Conservation (phyloP, 2,113 vertebrate genomes). For the Melanostigma gelatinosum region DNA sequence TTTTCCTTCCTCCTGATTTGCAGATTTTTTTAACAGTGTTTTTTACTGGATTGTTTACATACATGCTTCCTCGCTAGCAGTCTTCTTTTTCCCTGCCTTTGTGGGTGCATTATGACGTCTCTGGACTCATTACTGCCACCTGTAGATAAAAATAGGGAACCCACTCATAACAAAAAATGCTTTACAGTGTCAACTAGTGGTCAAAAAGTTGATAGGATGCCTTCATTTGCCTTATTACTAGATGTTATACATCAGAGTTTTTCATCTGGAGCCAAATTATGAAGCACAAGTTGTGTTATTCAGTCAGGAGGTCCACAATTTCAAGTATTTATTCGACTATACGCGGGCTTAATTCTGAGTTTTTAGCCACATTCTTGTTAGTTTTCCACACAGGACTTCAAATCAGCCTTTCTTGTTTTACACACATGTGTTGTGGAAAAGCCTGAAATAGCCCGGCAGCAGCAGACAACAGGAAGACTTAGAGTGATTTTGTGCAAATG, state of each 20-base stretch:
- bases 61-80: background rate
- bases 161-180: background rate
- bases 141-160: slow-evolving; percentile 19
- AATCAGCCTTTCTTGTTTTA: background rate
- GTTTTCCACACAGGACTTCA: background rate
- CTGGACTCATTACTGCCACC: background rate
- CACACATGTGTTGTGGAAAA: background rate
- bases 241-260: background rate
- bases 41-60: background rate
- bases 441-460: slow-evolving; percentile 11
- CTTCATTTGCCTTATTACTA: too few relatives aligned
- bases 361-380: background rate
- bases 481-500: background rate
- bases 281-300: background rate
- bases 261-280: background rate
- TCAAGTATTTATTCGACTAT: background rate
- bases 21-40: background rate
- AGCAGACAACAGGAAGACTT: background rate
- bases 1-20: background rate
- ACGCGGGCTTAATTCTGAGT: background rate
- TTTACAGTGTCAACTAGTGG: background rate
- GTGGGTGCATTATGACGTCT: background rate
- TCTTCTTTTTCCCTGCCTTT: background rate
- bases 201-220: background rate
- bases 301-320: background rate